Base-by-base conservation (phyloP, 2,113 vertebrate genomes). In the Calidris pygmaea region DNA sequence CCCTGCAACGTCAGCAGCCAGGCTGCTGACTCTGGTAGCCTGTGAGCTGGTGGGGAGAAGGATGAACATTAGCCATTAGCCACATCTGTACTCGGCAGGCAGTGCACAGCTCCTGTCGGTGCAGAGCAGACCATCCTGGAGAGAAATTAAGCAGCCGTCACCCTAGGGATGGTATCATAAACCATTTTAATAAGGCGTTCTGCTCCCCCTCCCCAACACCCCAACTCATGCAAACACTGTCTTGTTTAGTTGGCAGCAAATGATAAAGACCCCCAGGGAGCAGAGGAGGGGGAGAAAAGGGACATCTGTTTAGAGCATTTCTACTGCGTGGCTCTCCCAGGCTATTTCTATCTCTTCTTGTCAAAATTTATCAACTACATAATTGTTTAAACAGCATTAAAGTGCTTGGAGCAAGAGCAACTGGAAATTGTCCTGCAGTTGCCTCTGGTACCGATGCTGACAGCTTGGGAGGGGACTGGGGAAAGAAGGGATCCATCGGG, bases 361-460 rank as follows among this genome's bases (percentile, higher is more conserved):
- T 97, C 97, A 97, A 97, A 97, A 97, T 97, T 96, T 97, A 97
- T 97, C 97, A 97, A 97, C 95, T 96, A 96, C 85, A 4, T 97
- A 96, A 97, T 97, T 97, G 96, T 95, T 97, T 97, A 97, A 97
- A 97, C 90, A 96, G 96, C 93, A 97, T 96, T 96, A 97, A 96
- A 96, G 93, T 79, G 96, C 95, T 94, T 85, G 85, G 87, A 97
- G 97, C 89, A 95, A 96, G 68, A 96, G 94, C 94, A 95, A 97
- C 95, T 97, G 97, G 96, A 96, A 97, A 93, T 76, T 89, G 92
- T 97, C 97, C 95, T 90, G 55, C 68, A 74, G 67, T 96, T 96
- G 96, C 97, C 93, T 94, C 90, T 85, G 89, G 89, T 93, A 94
- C 93, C 11, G 23, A 94, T 81, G 89, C 86, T 96, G 96, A 97